Percentiles rank a stretch among this genome's conserved stretches.
phyloP scores from a whole-genome alignment of 2,888 invertebrate species.

The Tetragonisca angustula region DNA sequence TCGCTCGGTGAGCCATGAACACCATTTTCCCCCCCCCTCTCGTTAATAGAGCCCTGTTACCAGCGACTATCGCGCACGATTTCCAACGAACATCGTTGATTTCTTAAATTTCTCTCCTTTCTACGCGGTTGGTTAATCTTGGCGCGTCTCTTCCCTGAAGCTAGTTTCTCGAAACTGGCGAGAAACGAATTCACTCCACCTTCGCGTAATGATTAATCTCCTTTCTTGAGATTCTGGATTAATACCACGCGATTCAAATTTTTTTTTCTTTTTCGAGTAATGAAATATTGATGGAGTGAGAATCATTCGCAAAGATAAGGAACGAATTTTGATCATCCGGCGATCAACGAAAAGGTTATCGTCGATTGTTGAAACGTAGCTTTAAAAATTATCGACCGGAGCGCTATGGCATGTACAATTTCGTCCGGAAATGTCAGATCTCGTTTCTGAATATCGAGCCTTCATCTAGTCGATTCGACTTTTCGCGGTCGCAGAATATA shows the following conservation, averaged over 20 bases:
- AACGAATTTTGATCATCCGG: too few species aligned
- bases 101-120: slow-evolving; percentile 18
- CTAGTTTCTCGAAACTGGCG: slow-evolving; percentile 1
- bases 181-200: slow-evolving; percentile 6
- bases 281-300: too few species aligned
- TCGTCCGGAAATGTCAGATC: neutral
- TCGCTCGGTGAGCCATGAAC: slow-evolving; percentile 38
- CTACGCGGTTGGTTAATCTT: slow-evolving; percentile 22
- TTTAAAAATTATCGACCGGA: neutral
- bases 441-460: slow-evolving; percentile 6
- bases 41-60: slow-evolving; percentile 57
- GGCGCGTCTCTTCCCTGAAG: neutral
- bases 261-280: neutral
- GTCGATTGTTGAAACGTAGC: too few species aligned
- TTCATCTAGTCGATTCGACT: neutral
- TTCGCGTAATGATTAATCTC: slow-evolving; percentile 6
- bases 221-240: neutral
- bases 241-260: neutral
- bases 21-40: slow-evolving; percentile 43
- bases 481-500: neutral
- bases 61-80: neutral
- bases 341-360: too few species aligned
- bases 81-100: slow-evolving; percentile 13
- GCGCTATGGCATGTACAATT: neutral
- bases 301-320: too few species aligned